These are phyloP conservation scores for Vollenhovia emeryi DNA, from an alignment of 1,140 invertebrate species.

Conservation along the genomic window DNA sequence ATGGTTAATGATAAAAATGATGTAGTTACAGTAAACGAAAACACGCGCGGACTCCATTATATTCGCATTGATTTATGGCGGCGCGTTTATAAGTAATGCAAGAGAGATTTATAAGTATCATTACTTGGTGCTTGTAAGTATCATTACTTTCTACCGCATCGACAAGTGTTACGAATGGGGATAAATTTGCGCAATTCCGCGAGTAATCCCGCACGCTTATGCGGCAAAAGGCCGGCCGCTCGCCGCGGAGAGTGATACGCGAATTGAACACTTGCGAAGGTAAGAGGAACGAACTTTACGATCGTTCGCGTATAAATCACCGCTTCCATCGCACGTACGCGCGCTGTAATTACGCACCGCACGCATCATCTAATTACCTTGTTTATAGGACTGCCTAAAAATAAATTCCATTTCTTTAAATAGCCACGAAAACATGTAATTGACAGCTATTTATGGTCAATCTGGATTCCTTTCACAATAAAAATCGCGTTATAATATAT, in stretches of 20 bases:
- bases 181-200: conserved; percentile 45
- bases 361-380: not conserved
- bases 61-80: conserved; percentile 8
- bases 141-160: conserved; percentile 34
- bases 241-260: conserved; percentile 19
- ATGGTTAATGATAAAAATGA: not conserved
- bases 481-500: not conserved
- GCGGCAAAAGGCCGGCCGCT: not conserved
- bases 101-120: conserved; percentile 26
- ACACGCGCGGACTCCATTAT: not conserved
- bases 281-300: conserved; percentile 39
- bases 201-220: conserved; percentile 21
- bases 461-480: not conserved
- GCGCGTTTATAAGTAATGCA: not conserved
- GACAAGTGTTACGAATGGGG: conserved; percentile 51
- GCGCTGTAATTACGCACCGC: not conserved
- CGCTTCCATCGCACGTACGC: not conserved
- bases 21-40: not conserved
- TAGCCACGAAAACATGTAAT: not conserved
- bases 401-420: conserved; percentile 15
- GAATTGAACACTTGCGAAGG: conserved; percentile 22
- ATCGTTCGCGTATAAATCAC: conserved; percentile 32
- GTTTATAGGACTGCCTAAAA: conserved; percentile 30
- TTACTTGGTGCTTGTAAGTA: conserved; percentile 36
- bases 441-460: conserved; percentile 18